Evolutionary conservation across 2,113 vertebrate species (phyloP).

Genomic region (Odobenus rosmarus): DNA sequence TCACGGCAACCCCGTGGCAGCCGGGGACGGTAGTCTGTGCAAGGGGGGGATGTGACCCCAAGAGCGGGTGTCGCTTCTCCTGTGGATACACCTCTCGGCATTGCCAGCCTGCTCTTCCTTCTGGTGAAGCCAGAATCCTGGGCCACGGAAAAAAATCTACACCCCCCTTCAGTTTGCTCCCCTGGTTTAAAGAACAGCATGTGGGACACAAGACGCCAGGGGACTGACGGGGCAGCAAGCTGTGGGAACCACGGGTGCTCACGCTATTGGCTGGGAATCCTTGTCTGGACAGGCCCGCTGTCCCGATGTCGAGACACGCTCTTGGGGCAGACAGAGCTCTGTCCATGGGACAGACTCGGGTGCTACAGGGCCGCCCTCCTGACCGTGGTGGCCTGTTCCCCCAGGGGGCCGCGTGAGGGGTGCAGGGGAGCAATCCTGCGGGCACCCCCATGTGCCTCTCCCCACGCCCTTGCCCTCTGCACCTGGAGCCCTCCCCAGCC

Average conservation of each 20-base stretch:
- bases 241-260: accelerated
- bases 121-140: neutral
- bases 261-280: neutral
- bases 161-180: neutral
- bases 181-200: neutral
- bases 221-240: neutral
- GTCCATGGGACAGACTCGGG: neutral
- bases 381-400: neutral
- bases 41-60: neutral
- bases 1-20: neutral
- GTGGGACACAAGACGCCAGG: neutral
- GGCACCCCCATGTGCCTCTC: neutral
- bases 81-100: neutral
- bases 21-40: neutral
- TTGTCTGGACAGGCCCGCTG: neutral
- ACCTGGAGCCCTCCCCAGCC: neutral
- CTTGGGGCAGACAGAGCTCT: neutral
- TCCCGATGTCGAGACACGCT: neutral
- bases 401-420: too few species aligned
- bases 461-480: neutral
- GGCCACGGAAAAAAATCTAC: neutral
- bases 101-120: neutral
- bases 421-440: neutral
- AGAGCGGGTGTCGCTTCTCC: neutral
- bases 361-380: neutral